Percentiles rank a stretch among this genome's conserved stretches.
Conservation (phyloP, 2,888 invertebrate genomes). For the Pycnomerus fuliginosus region DNA sequence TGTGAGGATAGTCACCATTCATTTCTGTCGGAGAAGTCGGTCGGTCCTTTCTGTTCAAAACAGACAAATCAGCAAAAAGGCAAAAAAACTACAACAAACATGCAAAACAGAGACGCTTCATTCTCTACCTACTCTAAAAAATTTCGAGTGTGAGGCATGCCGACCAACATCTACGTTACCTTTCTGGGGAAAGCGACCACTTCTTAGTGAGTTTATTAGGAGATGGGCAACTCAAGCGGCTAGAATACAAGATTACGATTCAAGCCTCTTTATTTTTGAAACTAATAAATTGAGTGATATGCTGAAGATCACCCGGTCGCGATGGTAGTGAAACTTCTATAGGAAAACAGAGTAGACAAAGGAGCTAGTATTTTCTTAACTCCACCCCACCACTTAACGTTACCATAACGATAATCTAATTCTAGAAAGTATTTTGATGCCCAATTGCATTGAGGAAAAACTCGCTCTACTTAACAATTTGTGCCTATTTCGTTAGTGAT, state of each 20-base stretch:
- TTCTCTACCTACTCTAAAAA: constrained; percentile 1
- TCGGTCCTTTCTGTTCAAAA: constrained; percentile 59
- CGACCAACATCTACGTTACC: constrained; percentile 43
- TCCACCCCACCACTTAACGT: too few relatives aligned
- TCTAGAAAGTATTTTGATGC: too few relatives aligned
- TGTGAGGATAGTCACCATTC: constrained; percentile 43
- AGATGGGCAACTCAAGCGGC: constrained; percentile 51
- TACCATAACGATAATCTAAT: too few relatives aligned
- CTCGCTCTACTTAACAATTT: too few relatives aligned
- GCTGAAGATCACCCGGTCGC: too few relatives aligned
- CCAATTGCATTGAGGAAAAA: too few relatives aligned
- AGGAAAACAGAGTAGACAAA: too few relatives aligned
- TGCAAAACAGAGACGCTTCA: constrained; percentile 1
- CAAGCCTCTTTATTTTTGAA: constrained; percentile 8
- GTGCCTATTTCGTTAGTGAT: too few relatives aligned
- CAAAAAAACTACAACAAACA: constrained; percentile 9
- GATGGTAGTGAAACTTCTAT: too few relatives aligned
- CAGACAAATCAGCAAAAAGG: neutral
- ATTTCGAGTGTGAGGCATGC: too few relatives aligned
- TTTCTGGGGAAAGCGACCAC: constrained; percentile 50
- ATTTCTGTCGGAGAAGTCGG: constrained; percentile 54
- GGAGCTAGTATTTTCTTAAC: too few relatives aligned
- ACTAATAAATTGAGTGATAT: too few relatives aligned
- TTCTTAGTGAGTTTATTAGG: constrained; percentile 46
- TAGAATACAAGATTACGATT: constrained; percentile 41